A percentile compares a stretch with the other conserved stretches of the same genome.
Evolutionary conservation across 2,888 invertebrate genomes (phyloP).

Genomic region (Andrena minutula): DNA sequence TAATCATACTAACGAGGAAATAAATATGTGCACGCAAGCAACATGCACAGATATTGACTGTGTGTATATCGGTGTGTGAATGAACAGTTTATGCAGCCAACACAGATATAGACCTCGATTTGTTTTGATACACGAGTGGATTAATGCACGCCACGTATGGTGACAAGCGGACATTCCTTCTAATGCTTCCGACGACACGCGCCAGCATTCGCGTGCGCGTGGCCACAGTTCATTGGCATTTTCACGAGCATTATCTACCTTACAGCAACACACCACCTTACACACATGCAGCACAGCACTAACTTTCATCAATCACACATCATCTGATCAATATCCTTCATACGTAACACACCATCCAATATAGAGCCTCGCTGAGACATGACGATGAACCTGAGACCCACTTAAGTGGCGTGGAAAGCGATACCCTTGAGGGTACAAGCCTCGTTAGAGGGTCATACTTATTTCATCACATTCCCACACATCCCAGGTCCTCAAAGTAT

Average conservation of each 20-base stretch:
- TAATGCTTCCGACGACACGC: conserved; percentile 9
- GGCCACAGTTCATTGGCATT: conserved; percentile 2
- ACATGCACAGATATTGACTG: too few species aligned
- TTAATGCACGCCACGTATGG: background rate
- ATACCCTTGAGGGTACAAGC: conserved; percentile 9
- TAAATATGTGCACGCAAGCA: too few species aligned
- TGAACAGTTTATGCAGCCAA: background rate
- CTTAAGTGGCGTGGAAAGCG: conserved; percentile 4
- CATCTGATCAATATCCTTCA: too few species aligned
- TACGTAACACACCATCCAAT: too few species aligned
- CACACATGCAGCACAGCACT: too few species aligned
- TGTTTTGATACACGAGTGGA: background rate
- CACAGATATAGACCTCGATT: background rate
- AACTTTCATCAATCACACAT: too few species aligned
- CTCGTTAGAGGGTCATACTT: too few species aligned
- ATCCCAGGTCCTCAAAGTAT: too few species aligned
- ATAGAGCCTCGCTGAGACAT: background rate
- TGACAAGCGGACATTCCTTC: background rate
- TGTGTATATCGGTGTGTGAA: background rate
- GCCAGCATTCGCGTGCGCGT: background rate
- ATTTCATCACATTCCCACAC: too few species aligned
- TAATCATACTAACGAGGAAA: too few species aligned
- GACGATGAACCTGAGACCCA: conserved; percentile 3
- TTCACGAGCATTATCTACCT: conserved; percentile 1
- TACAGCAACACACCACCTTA: background rate